Base-by-base conservation (phyloP, 2,797 vertebrate genomes). In the Limnodromus scolopaceus region DNA sequence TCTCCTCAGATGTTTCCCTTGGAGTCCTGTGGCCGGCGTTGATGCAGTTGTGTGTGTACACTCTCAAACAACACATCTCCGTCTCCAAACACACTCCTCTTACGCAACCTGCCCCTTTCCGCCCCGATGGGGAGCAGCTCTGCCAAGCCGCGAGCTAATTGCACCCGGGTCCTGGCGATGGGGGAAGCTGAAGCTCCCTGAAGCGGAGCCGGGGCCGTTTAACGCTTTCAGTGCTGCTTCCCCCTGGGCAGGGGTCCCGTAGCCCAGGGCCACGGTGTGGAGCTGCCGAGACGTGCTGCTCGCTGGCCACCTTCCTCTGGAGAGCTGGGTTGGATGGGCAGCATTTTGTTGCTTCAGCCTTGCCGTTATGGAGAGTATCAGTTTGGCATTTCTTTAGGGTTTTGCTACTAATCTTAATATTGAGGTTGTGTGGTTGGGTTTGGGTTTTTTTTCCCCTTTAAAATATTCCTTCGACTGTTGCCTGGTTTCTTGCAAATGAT, bases 191-290 rank as follows among this genome's bases (percentile, higher is more conserved):
- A 25, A 61, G n/a, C 11, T 8, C 63, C 8, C 0, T 14, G 39
- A 6, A 89, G 39, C 2, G 16, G 72, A 28, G 48, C 41, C 2
- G 64, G 68, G 68, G 34, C 36, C 15, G 30, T 25, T 76, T 72
- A 68, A 86, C 14, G 0, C 77, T 71, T 80, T 18, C 6, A 2
- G 46, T 4, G 20, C 81, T 24, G 45, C 34, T 43, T 8, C 32
- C 20, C 6, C 48, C 38, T 3, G 43, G 68, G 74, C 18, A 48
- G 23, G 15, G 55, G 16, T 46, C 45, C 66, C 1, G 3, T 1
- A 2, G 25, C 38, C 5, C 1, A 2, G 25, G 51, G 20, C 15
- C 2, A 0, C 1, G 38, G 53, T 0, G 2, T 4, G 54, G 80
- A 41, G 79, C 41, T 65, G 74, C 39, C 34, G 38, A 30, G 70